Base-by-base conservation (phyloP, 2,888 invertebrate genomes). In the Noctua fimbriata region DNA sequence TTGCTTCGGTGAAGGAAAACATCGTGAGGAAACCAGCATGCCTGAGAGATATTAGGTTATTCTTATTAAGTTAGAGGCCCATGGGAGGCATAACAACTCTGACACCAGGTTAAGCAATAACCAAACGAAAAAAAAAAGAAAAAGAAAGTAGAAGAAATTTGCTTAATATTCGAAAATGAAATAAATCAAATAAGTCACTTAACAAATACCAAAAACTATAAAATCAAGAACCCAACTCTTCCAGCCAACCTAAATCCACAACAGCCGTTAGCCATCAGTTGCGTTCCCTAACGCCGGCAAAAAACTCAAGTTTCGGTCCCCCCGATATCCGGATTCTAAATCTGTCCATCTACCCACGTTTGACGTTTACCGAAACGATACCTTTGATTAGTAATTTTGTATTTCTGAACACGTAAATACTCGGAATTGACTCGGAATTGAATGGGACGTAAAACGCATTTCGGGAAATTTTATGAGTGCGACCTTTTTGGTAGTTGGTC, bases 241-340 rank as follows among this genome's bases (percentile, higher is more conserved):
- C 93, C 47, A 92, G 88, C 16, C 4, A 70, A 49, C 72, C 69
- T 86, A 78, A 28, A 89, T 91, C 90, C 65, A 24, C 63, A 84
- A 67, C 47, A 73, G 81, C 84, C 81, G 80, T 81, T 80, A 90
- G 87, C 89, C 92, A 90, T 93, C 93, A 89, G 91, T 91, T 88
- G 90, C 83, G 87, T 90, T 89, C 88, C 88, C 91, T 89, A 92
- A 91, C 92, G 90, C 91, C 89, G 75, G 91, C 93, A 94, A 95
- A 95, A 95, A 95, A 91, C 89, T 86, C 87, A 85, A 89, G 87
- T 91, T 72, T 24, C 60, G 93, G 93, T 94, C 94, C 93, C 93
- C 94, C 93, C 92, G 91, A 95, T 95, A 95, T 96, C 95, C 95
- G 94, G 92, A 90, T 92, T 95, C 96, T 95, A 96, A 95, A 96